Conservation (phyloP, 2,113 vertebrate species). For the Microtus oregoni region DNA sequence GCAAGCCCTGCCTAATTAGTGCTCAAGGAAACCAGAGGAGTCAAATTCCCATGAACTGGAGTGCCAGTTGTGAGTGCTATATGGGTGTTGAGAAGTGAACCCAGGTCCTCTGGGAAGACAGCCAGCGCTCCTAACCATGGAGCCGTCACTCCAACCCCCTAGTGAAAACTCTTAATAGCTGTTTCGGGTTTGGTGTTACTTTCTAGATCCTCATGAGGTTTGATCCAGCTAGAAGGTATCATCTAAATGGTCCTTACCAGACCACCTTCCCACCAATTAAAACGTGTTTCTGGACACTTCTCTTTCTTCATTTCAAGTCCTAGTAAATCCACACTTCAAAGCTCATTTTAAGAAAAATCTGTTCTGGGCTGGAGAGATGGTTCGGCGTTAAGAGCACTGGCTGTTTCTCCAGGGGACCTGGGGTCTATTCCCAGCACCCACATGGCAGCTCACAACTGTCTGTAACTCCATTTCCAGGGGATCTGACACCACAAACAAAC, state of each 20-base stretch:
- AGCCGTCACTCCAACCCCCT: neutral
- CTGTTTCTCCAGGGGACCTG: neutral
- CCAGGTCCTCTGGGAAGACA: neutral
- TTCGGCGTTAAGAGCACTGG: neutral
- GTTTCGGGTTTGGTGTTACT: constrained; percentile 42
- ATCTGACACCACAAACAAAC: neutral
- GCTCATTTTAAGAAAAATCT: constrained; percentile 33
- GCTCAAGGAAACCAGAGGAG: neutral
- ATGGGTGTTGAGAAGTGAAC: neutral
- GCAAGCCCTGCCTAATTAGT: neutral
- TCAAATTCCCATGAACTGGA: neutral
- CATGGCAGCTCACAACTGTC: neutral
- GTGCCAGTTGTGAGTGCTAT: neutral
- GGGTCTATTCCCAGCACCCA: neutral
- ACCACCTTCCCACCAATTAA: neutral
- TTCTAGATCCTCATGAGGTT: constrained; percentile 42
- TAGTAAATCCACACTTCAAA: constrained; percentile 53
- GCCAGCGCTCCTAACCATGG: neutral
- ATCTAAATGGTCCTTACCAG: neutral
- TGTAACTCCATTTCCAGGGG: neutral
- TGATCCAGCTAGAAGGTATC: constrained; percentile 13
- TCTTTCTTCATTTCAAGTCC: constrained; percentile 51
- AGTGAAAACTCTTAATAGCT: neutral
- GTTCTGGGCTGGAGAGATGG: neutral
- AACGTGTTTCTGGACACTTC: neutral